Conservation (phyloP, 2,797 vertebrate genomes). For the Astyanax mexicanus region DNA sequence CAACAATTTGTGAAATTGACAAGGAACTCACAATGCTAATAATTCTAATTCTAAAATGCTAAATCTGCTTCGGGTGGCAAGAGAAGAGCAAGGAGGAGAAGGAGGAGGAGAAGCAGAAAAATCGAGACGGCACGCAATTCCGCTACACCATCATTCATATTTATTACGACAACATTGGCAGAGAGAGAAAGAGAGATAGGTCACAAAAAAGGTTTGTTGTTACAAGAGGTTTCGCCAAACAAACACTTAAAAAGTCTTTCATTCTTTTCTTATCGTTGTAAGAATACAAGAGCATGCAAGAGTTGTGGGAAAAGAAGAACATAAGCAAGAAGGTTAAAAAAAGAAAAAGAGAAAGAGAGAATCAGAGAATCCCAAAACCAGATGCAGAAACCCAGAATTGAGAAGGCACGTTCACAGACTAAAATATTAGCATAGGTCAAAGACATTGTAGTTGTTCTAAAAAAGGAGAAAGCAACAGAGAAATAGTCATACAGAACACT, state of each 20-base stretch:
- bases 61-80: conserved; percentile 35
- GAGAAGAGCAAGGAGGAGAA: conserved; percentile 55
- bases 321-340: conserved; percentile 70
- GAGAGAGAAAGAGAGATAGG: conserved; percentile 79
- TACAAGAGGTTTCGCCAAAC: conserved; percentile 88
- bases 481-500: conserved; percentile 84
- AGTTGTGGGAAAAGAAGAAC: conserved; percentile 79
- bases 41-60: no score
- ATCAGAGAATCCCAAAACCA: conserved; percentile 69
- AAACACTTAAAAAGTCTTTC: conserved; percentile 80
- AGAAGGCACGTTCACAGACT: conserved; percentile 97
- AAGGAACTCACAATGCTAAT: conserved; percentile 72
- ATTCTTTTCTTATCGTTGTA: conserved; percentile 68
- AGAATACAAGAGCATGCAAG: conserved; percentile 93
- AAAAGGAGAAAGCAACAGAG: conserved; percentile 80
- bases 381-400: conserved; percentile 84
- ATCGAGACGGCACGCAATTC: conserved; percentile 92
- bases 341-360: conserved; percentile 59
- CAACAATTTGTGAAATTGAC: conserved; percentile 89
- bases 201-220: conserved; percentile 91
- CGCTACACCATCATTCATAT: conserved; percentile 98
- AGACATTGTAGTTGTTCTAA: conserved; percentile 77
- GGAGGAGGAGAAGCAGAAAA: conserved; percentile 70
- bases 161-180: conserved; percentile 98
- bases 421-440: conserved; percentile 82